Percentiles rank a stretch among this genome's conserved stretches.
These are phyloP conservation scores for Agrochola circellaris DNA, from an alignment of 2,888 invertebrate genomes.

Conservation along the genomic window DNA sequence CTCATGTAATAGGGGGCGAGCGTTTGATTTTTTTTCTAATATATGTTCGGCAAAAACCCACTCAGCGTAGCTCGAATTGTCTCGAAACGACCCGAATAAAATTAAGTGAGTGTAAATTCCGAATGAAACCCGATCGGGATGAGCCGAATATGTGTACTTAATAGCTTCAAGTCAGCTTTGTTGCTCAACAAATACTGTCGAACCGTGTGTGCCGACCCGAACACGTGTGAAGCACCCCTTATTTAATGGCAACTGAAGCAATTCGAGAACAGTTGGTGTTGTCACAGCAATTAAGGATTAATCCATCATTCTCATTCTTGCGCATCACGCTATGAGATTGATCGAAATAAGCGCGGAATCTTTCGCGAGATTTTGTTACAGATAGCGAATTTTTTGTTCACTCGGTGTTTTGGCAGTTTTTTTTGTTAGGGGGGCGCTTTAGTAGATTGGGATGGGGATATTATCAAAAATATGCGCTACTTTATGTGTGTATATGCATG, in stretches of 20 bases:
- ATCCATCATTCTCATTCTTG: slow-evolving; percentile 70
- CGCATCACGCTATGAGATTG: slow-evolving; percentile 54
- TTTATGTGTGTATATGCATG: not conserved
- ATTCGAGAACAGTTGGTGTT: slow-evolving; percentile 73
- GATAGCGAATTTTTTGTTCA: not conserved
- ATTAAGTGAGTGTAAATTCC: not conserved
- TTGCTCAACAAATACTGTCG: not conserved
- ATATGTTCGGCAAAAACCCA: not conserved
- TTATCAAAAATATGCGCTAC: not conserved
- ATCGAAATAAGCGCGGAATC: slow-evolving; percentile 45
- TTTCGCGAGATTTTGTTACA: slow-evolving; percentile 37
- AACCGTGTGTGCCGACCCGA: not conserved
- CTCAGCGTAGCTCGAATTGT: not conserved
- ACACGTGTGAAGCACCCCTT: not conserved
- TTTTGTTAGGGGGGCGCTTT: not conserved
- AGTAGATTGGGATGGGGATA: not conserved
- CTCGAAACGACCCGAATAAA: not conserved
- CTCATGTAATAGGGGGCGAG: too few relatives aligned
- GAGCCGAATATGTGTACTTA: not conserved
- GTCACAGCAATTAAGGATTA: slow-evolving; percentile 73
- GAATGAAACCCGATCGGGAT: not conserved
- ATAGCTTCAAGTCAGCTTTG: not conserved
- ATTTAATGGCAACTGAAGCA: slow-evolving; percentile 61
- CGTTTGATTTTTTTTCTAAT: not conserved
- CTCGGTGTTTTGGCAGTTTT: not conserved